phyloP scores from a whole-genome alignment of 2,888 invertebrate genomes.

The Perizoma flavofasciatum region DNA sequence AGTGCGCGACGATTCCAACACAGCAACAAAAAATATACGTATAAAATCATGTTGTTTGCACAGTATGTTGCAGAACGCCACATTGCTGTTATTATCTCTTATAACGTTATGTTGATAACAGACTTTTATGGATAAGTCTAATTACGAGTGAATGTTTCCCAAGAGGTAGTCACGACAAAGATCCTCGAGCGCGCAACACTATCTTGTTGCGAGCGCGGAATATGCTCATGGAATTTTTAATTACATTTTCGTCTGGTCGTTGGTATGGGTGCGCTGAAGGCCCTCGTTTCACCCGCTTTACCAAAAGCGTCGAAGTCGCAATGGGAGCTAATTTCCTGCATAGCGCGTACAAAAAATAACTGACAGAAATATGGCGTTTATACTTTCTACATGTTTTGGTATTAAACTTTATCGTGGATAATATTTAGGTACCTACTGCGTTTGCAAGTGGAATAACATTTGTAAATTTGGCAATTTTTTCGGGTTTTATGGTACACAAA shows the following conservation, averaged over 20 bases:
- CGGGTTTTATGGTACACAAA: too few species aligned
- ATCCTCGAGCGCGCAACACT: slow-evolving; percentile 76
- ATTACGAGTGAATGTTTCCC: slow-evolving; percentile 80
- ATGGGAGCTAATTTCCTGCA: slow-evolving; percentile 84
- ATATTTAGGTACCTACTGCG: slow-evolving; percentile 37
- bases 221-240: slow-evolving; percentile 84
- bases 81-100: slow-evolving; percentile 53
- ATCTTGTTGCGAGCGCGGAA: slow-evolving; percentile 80
- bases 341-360: slow-evolving; percentile 76
- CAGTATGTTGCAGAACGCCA: slow-evolving; percentile 41
- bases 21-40: slow-evolving; percentile 21
- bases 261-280: slow-evolving; percentile 74
- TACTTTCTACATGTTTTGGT: slow-evolving; percentile 55
- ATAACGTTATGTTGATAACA: slow-evolving; percentile 60
- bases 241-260: slow-evolving; percentile 83
- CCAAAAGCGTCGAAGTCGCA: slow-evolving; percentile 82
- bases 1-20: slow-evolving; percentile 31
- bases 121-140: slow-evolving; percentile 75
- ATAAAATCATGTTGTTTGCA: slow-evolving; percentile 20
- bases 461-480: background rate
- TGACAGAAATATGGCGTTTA: slow-evolving; percentile 74
- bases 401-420: slow-evolving; percentile 57
- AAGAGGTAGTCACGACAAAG: slow-evolving; percentile 78
- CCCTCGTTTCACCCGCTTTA: slow-evolving; percentile 79
- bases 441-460: background rate